A percentile compares a stretch with the other conserved stretches of the same genome.
phyloP scores from a whole-genome alignment of 2,797 vertebrate species.

The Erithacus rubecula region DNA sequence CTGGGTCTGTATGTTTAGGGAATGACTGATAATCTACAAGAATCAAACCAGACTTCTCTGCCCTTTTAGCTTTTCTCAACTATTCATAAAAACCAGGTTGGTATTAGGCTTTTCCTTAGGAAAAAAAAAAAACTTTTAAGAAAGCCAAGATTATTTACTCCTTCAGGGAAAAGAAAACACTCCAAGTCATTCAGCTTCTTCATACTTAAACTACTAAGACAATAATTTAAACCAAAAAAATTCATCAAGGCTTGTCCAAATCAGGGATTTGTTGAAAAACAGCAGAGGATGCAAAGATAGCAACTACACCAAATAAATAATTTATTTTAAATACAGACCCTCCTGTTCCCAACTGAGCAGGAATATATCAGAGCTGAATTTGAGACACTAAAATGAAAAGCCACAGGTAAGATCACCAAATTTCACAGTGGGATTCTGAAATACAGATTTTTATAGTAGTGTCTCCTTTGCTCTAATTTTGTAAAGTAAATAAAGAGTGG shows the following conservation, averaged over 20 bases:
- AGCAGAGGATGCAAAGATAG: background rate
- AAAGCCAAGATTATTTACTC: background rate
- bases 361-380: fast-evolving
- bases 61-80: background rate
- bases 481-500: background rate
- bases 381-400: background rate
- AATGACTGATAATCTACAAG: fast-evolving
- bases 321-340: background rate
- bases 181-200: background rate
- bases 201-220: background rate
- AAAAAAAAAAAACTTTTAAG: background rate
- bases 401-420: background rate
- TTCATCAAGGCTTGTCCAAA: background rate
- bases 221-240: background rate
- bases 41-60: background rate
- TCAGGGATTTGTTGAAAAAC: background rate
- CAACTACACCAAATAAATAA: background rate
- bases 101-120: background rate
- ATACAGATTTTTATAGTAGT: background rate
- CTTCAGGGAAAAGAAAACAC: background rate
- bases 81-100: background rate
- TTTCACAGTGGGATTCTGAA: background rate
- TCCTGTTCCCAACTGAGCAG: background rate
- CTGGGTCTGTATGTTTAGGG: background rate
- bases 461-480: background rate